These are phyloP conservation scores for Eulacestoma nigropectus DNA, from an alignment of 2,113 vertebrate species.

Conservation along the genomic window DNA sequence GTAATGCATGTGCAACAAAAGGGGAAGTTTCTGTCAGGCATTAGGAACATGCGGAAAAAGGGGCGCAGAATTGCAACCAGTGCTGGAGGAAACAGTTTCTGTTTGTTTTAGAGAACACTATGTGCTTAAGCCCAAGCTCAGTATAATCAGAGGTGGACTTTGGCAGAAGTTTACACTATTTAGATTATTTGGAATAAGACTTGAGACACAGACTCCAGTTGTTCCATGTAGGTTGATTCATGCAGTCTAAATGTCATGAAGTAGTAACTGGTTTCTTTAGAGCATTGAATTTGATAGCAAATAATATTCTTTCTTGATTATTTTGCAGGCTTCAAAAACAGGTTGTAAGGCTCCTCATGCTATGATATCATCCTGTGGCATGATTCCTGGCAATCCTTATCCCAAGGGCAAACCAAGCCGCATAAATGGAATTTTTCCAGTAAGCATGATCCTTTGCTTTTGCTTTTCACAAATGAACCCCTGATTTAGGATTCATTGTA, in stretches of 20 bases:
- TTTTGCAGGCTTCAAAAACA: constrained; percentile 87
- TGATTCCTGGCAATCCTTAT: constrained; percentile 96
- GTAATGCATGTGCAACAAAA: not conserved
- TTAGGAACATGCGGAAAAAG: not conserved
- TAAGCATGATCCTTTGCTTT: constrained; percentile 64
- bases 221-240: not conserved
- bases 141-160: not conserved
- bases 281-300: not conserved
- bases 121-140: not conserved
- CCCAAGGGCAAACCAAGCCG: constrained; percentile 96
- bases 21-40: not conserved
- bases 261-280: not conserved
- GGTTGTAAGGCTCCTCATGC: constrained; percentile 97
- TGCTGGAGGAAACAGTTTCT: not conserved
- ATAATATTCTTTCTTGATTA: not conserved
- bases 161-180: not conserved
- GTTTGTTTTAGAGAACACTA: not conserved
- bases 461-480: not conserved
- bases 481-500: not conserved
- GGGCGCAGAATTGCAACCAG: not conserved
- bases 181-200: not conserved
- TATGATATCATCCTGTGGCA: constrained; percentile 97
- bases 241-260: not conserved
- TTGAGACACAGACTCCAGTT: not conserved
- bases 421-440: constrained; percentile 90